Conservation (phyloP, 2,888 invertebrate species). For the Drosophila anomelani region DNA sequence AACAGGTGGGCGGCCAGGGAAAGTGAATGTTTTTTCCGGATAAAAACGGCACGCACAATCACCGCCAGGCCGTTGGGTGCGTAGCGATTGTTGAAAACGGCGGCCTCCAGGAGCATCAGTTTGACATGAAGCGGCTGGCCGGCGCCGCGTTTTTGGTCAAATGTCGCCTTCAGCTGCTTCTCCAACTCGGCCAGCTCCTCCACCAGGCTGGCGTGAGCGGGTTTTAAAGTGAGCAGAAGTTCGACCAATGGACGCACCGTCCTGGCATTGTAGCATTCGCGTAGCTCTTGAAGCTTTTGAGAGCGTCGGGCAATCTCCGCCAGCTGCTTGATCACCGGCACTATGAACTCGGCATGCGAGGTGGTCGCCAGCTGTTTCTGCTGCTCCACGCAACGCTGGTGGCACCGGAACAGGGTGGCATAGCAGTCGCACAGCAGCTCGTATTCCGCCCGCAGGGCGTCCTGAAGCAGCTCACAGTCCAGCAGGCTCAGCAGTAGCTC, state of each 20-base stretch:
- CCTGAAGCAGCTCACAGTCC: constrained; percentile 78
- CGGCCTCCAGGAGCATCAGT: constrained; percentile 71
- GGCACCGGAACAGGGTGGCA: constrained; percentile 66
- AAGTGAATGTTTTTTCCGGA: constrained; percentile 27
- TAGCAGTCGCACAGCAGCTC: constrained; percentile 60
- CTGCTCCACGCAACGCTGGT: constrained; percentile 65
- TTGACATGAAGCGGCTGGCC: constrained; percentile 67
- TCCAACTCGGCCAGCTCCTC: constrained; percentile 79
- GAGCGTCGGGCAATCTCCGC: constrained; percentile 70
- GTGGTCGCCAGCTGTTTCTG: background rate
- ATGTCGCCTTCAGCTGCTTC: background rate
- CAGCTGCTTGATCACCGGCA: constrained; percentile 60
- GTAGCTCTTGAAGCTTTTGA: constrained; percentile 53
- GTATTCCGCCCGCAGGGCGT: constrained; percentile 71
- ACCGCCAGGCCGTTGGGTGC: constrained; percentile 21
- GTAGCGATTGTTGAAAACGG: constrained; percentile 68
- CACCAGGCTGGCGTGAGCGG: constrained; percentile 74
- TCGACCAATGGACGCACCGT: constrained; percentile 67
- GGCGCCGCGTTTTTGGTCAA: constrained; percentile 22
- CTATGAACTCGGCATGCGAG: constrained; percentile 67
- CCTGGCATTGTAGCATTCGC: constrained; percentile 51
- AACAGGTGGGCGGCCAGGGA: constrained; percentile 64
- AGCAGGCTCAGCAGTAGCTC: constrained; percentile 64
- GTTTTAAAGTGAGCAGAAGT: constrained; percentile 63
- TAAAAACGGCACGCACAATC: constrained; percentile 47